Evolutionary conservation across 1,140 invertebrate genomes (phyloP).

Genomic region (Zaprionus camerounensis): DNA sequence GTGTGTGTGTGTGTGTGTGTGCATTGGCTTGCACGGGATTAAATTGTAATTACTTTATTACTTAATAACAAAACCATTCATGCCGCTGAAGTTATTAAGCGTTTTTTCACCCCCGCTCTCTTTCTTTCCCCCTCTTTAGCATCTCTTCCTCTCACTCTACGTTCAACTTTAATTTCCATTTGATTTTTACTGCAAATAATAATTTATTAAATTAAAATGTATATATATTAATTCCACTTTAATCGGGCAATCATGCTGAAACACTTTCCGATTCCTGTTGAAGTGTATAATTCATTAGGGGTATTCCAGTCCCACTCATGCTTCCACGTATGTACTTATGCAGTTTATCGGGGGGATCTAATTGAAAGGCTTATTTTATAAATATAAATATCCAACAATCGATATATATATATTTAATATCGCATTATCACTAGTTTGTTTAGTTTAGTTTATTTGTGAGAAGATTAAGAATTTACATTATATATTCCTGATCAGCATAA

Average conservation of each 20-base stretch:
- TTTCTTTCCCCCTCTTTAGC: neutral
- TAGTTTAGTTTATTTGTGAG: too few species aligned
- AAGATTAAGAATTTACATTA: too few species aligned
- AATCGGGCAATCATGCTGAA: constrained; percentile 11
- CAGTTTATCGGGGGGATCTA: neutral
- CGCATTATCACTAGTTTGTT: too few species aligned
- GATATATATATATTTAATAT: neutral
- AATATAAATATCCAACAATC: neutral
- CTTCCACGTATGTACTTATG: neutral
- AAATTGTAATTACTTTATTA: constrained; percentile 79
- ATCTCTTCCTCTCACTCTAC: neutral
- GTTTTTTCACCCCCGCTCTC: constrained; percentile 13
- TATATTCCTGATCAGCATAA: too few species aligned
- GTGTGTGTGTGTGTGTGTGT: constrained; percentile 23
- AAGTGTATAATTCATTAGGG: constrained; percentile 1
- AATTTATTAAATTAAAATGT: constrained; percentile 27
- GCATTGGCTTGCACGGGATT: constrained; percentile 57
- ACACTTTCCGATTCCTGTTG: neutral
- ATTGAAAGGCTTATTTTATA: neutral
- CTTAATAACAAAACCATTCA: constrained; percentile 80
- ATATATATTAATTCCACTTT: constrained; percentile 11
- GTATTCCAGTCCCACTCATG: neutral
- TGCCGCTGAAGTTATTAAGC: constrained; percentile 73
- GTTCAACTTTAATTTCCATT: constrained; percentile 53
- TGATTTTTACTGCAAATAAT: constrained; percentile 47